A percentile compares a stretch with the other conserved stretches of the same genome.
Conservation (phyloP, 2,888 invertebrate species). For the Polydrusus cervinus region DNA sequence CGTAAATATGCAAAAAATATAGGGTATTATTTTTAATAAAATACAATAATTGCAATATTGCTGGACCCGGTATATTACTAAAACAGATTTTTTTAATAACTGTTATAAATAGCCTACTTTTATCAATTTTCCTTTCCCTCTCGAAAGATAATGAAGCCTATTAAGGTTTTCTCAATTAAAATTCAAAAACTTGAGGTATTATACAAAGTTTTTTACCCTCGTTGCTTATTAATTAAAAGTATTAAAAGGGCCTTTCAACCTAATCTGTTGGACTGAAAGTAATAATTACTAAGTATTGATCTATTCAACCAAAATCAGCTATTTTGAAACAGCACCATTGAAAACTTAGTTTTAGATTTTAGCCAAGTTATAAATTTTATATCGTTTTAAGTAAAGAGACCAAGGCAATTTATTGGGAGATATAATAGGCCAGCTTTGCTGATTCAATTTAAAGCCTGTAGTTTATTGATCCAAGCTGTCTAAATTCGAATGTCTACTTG, state of each 20-base stretch:
- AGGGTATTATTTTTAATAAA: too few relatives aligned
- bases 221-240: conserved; percentile 11
- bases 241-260: neutral
- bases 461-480: conserved; percentile 7
- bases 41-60: too few relatives aligned
- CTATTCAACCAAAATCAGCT: neutral
- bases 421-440: neutral
- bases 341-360: neutral
- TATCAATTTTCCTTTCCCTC: neutral
- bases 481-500: neutral
- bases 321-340: neutral
- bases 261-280: neutral
- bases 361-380: conserved; percentile 10
- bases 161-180: conserved; percentile 20
- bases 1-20: too few relatives aligned
- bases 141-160: conserved; percentile 15
- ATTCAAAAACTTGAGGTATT: conserved; percentile 20
- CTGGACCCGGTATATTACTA: too few relatives aligned
- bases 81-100: neutral
- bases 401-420: conserved; percentile 13
- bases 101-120: neutral
- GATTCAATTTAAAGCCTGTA: conserved; percentile 17
- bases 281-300: conserved; percentile 12
- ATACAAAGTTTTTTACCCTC: conserved; percentile 2
- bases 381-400: neutral